phyloP scores from a whole-genome alignment of 2,113 vertebrate genomes.

The Pteropus alecto region DNA sequence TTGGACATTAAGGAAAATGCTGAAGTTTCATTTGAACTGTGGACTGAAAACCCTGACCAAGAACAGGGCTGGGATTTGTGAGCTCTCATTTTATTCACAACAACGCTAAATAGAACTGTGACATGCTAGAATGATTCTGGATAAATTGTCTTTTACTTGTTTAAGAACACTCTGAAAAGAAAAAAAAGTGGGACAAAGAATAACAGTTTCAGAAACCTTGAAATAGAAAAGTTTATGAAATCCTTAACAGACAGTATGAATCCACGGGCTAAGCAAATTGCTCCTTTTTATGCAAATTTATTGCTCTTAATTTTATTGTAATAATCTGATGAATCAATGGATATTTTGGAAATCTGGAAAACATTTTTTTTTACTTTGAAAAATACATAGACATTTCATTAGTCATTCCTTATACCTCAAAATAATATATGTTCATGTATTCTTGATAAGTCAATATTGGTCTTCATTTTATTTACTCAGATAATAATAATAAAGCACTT shows the following conservation, averaged over 20 bases:
- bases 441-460: not conserved
- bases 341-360: not conserved
- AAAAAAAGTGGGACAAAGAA: not conserved
- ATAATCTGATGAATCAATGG: not conserved
- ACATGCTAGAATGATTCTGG: slow-evolving; percentile 41
- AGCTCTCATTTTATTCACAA: slow-evolving; percentile 36
- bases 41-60: slow-evolving; percentile 32
- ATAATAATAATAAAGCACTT: not conserved
- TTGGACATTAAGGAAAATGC: slow-evolving; percentile 66
- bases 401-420: not conserved
- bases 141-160: slow-evolving; percentile 58
- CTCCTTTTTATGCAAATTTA: not conserved
- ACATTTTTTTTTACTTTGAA: not conserved
- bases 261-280: not conserved
- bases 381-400: not conserved
- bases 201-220: slow-evolving; percentile 7
- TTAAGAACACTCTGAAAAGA: not conserved
- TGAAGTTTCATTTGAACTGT: slow-evolving; percentile 65
- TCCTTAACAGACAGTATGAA: not conserved
- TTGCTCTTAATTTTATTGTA: not conserved
- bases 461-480: not conserved
- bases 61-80: slow-evolving; percentile 15
- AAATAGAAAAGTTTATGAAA: not conserved
- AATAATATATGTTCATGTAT: not conserved
- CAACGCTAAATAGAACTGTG: slow-evolving; percentile 4